Evolutionary conservation across 2,113 vertebrate species (phyloP).

Genomic region (Phycodurus eques): DNA sequence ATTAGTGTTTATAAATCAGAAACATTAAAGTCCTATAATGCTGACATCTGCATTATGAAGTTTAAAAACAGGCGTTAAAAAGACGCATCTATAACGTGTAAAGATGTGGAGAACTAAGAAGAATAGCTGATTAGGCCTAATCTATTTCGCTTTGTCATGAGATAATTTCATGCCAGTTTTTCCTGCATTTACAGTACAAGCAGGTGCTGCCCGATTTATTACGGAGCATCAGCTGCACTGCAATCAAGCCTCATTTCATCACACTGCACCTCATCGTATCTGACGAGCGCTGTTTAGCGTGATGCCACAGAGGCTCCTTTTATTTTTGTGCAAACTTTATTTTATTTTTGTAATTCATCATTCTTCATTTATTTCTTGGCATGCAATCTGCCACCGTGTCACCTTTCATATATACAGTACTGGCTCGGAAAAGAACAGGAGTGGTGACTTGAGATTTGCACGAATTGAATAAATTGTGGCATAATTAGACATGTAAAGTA

Average conservation of each 20-base stretch:
- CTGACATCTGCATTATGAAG: neutral
- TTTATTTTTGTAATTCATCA: neutral
- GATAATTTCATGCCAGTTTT: neutral
- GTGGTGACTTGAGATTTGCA: neutral
- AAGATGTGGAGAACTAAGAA: conserved; percentile 4
- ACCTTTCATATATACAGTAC: conserved; percentile 16
- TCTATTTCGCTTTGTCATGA: neutral
- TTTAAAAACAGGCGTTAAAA: neutral
- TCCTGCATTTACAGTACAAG: conserved; percentile 1
- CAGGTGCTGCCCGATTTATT: conserved; percentile 24
- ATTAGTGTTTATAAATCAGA: neutral
- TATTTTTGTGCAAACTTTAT: conserved; percentile 24
- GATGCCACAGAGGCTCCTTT: conserved; percentile 9
- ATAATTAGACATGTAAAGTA: no score
- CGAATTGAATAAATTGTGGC: no score
- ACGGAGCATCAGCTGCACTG: conserved; percentile 14
- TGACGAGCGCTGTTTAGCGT: conserved; percentile 22
- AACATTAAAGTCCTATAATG: neutral
- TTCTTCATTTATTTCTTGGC: neutral
- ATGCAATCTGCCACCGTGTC: conserved; percentile 11
- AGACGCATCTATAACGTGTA: neutral
- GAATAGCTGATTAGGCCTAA: conserved; percentile 12
- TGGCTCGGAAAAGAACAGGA: neutral
- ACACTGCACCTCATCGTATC: conserved; percentile 21
- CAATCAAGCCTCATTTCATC: conserved; percentile 35